Evolutionary conservation across 2,888 invertebrate genomes (phyloP).

Genomic region (Neria commutata): DNA sequence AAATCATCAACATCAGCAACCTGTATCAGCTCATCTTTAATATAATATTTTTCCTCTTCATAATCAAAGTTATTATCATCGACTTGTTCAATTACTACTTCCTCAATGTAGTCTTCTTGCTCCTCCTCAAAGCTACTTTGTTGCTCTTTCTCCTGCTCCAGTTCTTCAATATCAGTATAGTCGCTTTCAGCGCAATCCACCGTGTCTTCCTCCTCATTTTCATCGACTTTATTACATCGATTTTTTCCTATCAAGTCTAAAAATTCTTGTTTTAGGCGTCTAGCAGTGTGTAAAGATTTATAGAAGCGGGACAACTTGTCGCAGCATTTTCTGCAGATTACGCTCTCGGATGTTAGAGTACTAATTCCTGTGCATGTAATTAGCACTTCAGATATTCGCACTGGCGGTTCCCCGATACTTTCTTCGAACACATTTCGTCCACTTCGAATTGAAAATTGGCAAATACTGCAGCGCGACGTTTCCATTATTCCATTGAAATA

Average conservation of each 20-base stretch:
- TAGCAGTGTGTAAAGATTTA: slow-evolving; percentile 42
- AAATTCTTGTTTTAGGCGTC: slow-evolving; percentile 40
- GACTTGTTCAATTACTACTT: no score
- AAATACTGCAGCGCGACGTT: slow-evolving; percentile 46
- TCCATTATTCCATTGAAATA: no score
- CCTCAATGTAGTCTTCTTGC: no score
- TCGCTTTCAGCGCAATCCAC: no score
- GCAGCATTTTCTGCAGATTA: slow-evolving; percentile 44
- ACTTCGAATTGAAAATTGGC: slow-evolving; percentile 41
- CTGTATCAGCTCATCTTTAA: no score
- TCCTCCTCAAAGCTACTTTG: no score
- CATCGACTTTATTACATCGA: slow-evolving; percentile 23
- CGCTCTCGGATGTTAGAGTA: slow-evolving; percentile 30
- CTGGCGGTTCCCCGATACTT: slow-evolving; percentile 41
- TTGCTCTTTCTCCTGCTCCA: slow-evolving; percentile 35
- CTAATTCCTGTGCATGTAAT: slow-evolving; percentile 40
- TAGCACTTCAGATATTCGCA: slow-evolving; percentile 41
- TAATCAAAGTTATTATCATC: no score
- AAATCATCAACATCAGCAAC: no score
- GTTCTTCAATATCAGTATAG: slow-evolving; percentile 36
- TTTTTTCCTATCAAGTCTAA: slow-evolving; percentile 37
- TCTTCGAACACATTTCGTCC: slow-evolving; percentile 41
- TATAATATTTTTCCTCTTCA: no score
- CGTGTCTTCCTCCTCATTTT: no score
- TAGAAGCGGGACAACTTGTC: slow-evolving; percentile 43